These are phyloP conservation scores for Gastrophysa polygoni DNA, from an alignment of 2,888 invertebrate genomes.

Conservation along the genomic window DNA sequence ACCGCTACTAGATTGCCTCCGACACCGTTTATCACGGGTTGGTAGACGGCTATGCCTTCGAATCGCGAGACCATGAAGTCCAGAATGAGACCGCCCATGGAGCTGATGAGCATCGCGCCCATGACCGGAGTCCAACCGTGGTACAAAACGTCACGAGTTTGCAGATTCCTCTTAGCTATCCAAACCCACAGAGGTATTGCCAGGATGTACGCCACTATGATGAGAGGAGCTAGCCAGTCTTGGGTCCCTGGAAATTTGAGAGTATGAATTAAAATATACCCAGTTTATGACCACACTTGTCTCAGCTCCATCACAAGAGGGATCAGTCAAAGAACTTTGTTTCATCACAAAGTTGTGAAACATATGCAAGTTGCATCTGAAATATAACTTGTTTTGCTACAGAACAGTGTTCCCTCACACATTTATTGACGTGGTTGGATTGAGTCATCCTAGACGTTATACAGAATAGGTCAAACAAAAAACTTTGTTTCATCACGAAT, in stretches of 20 bases:
- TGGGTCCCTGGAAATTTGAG: slow-evolving; percentile 55
- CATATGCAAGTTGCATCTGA: no score
- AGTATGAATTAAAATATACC: no score
- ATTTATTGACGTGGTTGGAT: no score
- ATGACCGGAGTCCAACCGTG: slow-evolving; percentile 81
- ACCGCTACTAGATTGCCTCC: slow-evolving; percentile 83
- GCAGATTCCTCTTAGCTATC: slow-evolving; percentile 72
- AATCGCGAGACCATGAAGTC: slow-evolving; percentile 72
- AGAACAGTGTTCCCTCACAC: no score
- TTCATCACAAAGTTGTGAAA: no score
- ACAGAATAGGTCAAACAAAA: no score
- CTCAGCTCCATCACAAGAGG: no score
- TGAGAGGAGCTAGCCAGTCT: slow-evolving; percentile 69
- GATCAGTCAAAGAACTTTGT: no score
- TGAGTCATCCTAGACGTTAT: no score
- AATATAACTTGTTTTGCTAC: no score
- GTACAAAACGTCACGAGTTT: slow-evolving; percentile 72
- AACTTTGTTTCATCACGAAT: no score
- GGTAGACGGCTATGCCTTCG: slow-evolving; percentile 76
- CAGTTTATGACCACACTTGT: no score
- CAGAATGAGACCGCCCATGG: slow-evolving; percentile 75
- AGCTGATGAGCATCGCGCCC: slow-evolving; percentile 81
- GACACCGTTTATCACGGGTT: slow-evolving; percentile 84
- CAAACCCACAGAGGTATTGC: slow-evolving; percentile 76
- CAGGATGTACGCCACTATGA: slow-evolving; percentile 67